Conservation (phyloP, 2,797 vertebrate genomes). For the Myotis pilosus region DNA sequence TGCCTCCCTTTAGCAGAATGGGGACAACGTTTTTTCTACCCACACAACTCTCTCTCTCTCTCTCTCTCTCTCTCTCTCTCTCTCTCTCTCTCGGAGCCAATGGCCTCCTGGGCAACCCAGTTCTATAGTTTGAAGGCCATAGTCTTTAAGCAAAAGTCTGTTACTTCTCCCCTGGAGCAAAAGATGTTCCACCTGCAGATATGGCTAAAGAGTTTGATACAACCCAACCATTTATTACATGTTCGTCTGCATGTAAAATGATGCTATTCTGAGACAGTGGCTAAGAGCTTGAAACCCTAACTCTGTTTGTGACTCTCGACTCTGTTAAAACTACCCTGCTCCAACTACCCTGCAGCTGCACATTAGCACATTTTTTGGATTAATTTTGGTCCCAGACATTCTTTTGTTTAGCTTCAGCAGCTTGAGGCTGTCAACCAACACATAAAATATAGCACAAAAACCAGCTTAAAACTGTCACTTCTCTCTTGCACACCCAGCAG, state of each 20-base stretch:
- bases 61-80: neutral
- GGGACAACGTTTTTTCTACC: neutral
- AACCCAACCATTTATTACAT: neutral
- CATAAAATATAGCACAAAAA: neutral
- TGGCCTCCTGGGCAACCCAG: neutral
- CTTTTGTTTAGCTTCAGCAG: constrained; percentile 1
- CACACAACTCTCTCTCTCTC: fast-evolving
- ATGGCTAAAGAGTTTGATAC: constrained; percentile 19
- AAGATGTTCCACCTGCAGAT: neutral
- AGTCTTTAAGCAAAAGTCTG: neutral
- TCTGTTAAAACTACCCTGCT: neutral
- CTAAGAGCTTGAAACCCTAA: neutral
- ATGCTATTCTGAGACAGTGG: neutral
- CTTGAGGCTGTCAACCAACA: constrained; percentile 10
- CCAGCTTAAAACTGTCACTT: neutral
- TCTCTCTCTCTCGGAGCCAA: neutral
- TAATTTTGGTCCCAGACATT: neutral
- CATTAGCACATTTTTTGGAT: neutral
- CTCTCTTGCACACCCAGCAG: neutral
- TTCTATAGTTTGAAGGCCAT: neutral
- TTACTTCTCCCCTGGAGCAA: neutral
- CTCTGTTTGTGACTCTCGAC: neutral
- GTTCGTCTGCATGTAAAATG: neutral
- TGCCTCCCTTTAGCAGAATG: neutral
- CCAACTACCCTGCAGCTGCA: neutral